Conservation (phyloP, 2,113 vertebrate species). For the Anguilla rostrata region DNA sequence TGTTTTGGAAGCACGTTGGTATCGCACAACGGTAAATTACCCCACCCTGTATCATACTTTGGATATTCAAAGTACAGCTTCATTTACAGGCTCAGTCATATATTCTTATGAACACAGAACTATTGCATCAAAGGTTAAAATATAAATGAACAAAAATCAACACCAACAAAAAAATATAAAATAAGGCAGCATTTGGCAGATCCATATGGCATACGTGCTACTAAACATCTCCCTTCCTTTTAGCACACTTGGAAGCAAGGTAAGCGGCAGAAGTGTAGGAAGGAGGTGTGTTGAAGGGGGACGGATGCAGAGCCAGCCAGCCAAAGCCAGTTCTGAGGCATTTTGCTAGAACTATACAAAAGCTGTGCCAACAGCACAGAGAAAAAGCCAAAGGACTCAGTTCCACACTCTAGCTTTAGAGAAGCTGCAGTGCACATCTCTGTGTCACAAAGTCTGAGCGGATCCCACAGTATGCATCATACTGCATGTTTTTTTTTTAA, state of each 20-base stretch:
- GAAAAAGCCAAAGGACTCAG: constrained; percentile 6
- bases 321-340: constrained; percentile 3
- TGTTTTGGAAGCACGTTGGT: not conserved
- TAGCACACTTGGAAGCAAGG: constrained; percentile 4
- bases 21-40: not conserved
- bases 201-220: constrained; percentile 4
- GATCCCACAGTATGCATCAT: not conserved
- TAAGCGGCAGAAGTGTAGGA: constrained; percentile 2
- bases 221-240: constrained; percentile 15
- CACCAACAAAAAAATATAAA: constrained; percentile 14
- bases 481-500: not conserved
- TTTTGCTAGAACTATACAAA: not conserved
- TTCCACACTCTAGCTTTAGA: not conserved
- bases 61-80: constrained; percentile 11
- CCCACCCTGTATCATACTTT: not conserved
- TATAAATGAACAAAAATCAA: not conserved
- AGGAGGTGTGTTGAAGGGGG: not conserved
- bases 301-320: not conserved
- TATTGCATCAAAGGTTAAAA: not conserved
- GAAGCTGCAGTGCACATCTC: not conserved
- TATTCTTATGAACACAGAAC: not conserved
- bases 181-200: constrained; percentile 30
- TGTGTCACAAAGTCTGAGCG: not conserved
- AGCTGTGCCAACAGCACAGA: not conserved
- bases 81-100: not conserved